These are phyloP conservation scores for Julus scanicus DNA, from an alignment of 2,888 invertebrate genomes.

Conservation along the genomic window DNA sequence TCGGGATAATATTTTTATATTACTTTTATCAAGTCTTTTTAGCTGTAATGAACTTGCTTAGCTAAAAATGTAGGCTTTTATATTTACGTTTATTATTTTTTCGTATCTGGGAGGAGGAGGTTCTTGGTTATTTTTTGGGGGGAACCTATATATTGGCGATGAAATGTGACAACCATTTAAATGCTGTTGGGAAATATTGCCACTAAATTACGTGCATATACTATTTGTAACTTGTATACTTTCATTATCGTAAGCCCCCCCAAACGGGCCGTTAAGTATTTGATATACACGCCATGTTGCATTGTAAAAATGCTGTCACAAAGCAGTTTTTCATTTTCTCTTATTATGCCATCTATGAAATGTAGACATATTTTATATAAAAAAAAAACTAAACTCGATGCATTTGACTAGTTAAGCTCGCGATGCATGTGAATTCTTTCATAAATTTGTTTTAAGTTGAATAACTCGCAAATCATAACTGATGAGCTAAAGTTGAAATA, in stretches of 20 bases:
- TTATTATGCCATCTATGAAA: slow-evolving; percentile 1
- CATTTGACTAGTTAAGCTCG: neutral
- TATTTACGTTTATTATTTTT: slow-evolving; percentile 22
- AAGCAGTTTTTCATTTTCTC: neutral
- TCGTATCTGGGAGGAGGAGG: neutral
- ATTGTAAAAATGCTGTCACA: neutral
- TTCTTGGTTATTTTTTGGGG: neutral
- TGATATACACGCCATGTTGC: neutral
- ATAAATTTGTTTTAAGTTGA: neutral
- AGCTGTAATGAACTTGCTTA: no score
- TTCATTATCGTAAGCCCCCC: neutral
- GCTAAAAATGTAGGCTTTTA: neutral
- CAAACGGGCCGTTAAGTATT: slow-evolving; percentile 27
- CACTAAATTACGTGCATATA: neutral
- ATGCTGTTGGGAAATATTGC: slow-evolving; percentile 12
- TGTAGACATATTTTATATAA: neutral
- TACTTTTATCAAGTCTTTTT: slow-evolving; percentile 7
- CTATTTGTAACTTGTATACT: slow-evolving; percentile 4
- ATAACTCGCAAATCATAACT: neutral
- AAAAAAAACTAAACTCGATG: neutral
- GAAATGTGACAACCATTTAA: slow-evolving; percentile 8
- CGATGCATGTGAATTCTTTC: neutral
- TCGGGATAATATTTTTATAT: neutral
- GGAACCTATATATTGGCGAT: neutral
- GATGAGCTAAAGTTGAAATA: neutral